Evolutionary conservation across 2,888 invertebrate genomes (phyloP).

Genomic region (Cistogaster globosa): DNA sequence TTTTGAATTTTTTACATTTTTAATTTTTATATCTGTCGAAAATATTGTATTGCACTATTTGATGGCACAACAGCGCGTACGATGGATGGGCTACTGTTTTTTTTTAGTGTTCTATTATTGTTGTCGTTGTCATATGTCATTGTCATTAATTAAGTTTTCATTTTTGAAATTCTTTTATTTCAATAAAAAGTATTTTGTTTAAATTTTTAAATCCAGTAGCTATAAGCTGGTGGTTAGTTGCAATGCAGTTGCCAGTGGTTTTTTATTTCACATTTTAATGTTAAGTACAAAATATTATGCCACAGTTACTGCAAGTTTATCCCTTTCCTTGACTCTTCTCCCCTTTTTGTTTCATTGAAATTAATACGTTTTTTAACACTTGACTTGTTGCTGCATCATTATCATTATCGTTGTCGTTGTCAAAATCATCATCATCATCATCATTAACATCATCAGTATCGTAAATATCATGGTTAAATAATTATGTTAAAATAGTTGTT

Average conservation of each 20-base stretch:
- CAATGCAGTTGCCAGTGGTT: neutral
- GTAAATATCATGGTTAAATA: constrained; percentile 67
- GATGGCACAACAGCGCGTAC: neutral
- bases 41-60: constrained; percentile 43
- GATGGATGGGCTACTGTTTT: constrained; percentile 34
- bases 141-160: constrained; percentile 71
- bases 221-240: constrained; percentile 1
- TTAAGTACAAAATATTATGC: constrained; percentile 66
- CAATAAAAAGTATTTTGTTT: constrained; percentile 41
- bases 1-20: neutral
- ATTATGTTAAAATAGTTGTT: constrained; percentile 47
- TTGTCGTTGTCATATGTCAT: constrained; percentile 59
- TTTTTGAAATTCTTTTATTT: constrained; percentile 62
- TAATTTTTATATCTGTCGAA: constrained; percentile 3
- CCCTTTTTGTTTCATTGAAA: constrained; percentile 59
- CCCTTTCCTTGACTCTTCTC: constrained; percentile 15
- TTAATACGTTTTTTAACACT: constrained; percentile 70
- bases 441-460: constrained; percentile 18
- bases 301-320: constrained; percentile 51
- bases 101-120: constrained; percentile 43
- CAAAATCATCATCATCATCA: constrained; percentile 37
- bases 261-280: constrained; percentile 26
- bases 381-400: constrained; percentile 63
- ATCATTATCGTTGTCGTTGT: constrained; percentile 29
- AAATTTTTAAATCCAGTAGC: constrained; percentile 16